A percentile compares a stretch with the other conserved stretches of the same genome.
These are phyloP conservation scores for Axea sp. DNA, from an alignment of 2,888 invertebrate genomes.

Conservation along the genomic window DNA sequence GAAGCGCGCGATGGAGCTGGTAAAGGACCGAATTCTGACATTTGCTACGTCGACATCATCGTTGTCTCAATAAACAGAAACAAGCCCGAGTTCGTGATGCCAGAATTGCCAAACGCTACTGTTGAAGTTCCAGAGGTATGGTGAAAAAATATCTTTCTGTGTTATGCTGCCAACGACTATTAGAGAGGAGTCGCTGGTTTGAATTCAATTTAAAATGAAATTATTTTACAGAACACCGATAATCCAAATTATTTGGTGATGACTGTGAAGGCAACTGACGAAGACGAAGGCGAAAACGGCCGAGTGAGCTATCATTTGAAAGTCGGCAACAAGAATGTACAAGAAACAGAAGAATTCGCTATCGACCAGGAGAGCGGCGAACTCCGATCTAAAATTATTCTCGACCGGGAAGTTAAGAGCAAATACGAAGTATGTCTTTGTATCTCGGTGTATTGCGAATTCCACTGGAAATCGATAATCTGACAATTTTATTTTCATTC, in stretches of 20 bases:
- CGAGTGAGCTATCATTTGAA: conserved; percentile 91
- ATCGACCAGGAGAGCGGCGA: conserved; percentile 90
- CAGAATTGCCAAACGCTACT: conserved; percentile 87
- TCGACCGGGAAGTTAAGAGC: conserved; percentile 88
- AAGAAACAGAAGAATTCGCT: conserved; percentile 90
- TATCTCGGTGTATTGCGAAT: conserved; percentile 34
- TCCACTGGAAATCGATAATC: conserved; percentile 41
- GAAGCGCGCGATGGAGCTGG: conserved; percentile 89
- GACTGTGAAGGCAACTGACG: conserved; percentile 90
- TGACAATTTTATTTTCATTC: conserved; percentile 6
- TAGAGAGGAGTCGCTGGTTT: conserved; percentile 1
- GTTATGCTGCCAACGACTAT: too few relatives aligned
- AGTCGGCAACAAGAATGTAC: conserved; percentile 87
- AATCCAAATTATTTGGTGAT: conserved; percentile 88
- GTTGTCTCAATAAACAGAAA: conserved; percentile 91
- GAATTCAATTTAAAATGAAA: conserved; percentile 6
- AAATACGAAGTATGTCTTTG: conserved; percentile 82
- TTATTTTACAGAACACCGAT: conserved; percentile 84
- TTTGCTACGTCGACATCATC: conserved; percentile 87
- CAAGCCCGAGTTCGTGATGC: conserved; percentile 89
- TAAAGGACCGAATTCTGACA: conserved; percentile 83
- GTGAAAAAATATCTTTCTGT: conserved; percentile 13
- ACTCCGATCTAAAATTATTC: conserved; percentile 87
- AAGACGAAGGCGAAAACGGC: conserved; percentile 91
- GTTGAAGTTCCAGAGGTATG: conserved; percentile 90